Conservation (phyloP, 2,113 vertebrate genomes). For the Eretmochelys imbricata region DNA sequence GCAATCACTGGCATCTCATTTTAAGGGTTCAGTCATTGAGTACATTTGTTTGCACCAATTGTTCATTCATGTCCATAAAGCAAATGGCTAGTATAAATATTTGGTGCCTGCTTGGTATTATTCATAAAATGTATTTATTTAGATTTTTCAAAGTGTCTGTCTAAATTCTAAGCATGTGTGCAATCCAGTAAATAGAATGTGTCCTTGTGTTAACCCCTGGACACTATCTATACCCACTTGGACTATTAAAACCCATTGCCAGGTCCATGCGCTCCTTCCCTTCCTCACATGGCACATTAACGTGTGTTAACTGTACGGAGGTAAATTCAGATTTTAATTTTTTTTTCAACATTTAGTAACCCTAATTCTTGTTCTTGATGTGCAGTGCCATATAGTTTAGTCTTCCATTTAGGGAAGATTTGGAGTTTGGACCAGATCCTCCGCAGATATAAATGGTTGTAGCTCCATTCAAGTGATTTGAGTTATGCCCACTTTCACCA, state of each 20-base stretch:
- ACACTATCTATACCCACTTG: constrained; percentile 51
- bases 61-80: background rate
- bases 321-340: background rate
- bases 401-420: background rate
- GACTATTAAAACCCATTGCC: background rate
- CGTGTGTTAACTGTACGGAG: constrained; percentile 44
- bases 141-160: constrained; percentile 60
- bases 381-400: background rate
- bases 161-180: constrained; percentile 71
- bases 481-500: background rate
- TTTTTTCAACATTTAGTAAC: background rate
- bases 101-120: constrained; percentile 69
- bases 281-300: background rate
- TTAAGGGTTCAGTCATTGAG: constrained; percentile 42
- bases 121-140: constrained; percentile 69
- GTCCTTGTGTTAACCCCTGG: constrained; percentile 61
- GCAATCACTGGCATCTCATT: constrained; percentile 37
- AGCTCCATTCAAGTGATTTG: background rate
- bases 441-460: background rate
- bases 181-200: constrained; percentile 69
- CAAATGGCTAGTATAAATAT: constrained; percentile 65
- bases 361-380: background rate
- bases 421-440: background rate
- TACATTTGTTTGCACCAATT: constrained; percentile 59
- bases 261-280: constrained; percentile 3